Conservation (phyloP, 2,888 invertebrate species). For the Timema podura region DNA sequence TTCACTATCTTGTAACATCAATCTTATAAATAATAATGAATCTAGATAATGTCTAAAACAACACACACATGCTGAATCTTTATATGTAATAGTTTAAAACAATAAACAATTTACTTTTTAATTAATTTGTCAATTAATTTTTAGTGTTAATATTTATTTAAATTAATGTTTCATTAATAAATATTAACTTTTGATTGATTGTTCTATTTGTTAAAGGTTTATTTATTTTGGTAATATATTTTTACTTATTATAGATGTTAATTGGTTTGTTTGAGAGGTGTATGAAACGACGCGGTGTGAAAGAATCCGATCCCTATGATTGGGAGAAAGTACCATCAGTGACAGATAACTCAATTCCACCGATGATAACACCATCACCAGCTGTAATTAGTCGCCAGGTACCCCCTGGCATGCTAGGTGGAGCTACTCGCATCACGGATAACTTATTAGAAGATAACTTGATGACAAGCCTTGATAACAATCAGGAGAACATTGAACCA, state of each 20-base stretch:
- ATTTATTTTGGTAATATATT: no score
- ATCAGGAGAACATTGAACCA: conserved; percentile 66
- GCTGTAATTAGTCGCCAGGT: conserved; percentile 37
- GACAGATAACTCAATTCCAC: conserved; percentile 31
- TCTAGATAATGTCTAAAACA: no score
- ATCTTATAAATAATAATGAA: no score
- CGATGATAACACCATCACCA: conserved; percentile 34
- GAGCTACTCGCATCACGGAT: conserved; percentile 43
- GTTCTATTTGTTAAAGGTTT: no score
- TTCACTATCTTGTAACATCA: no score
- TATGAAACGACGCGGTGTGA: conserved; percentile 88
- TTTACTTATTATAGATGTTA: conserved; percentile 58
- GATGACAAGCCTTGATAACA: conserved; percentile 50
- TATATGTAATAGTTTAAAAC: no score
- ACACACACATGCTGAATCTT: no score
- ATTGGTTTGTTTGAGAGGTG: conserved; percentile 83
- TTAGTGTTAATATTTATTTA: no score
- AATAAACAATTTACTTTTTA: no score
- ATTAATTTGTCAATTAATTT: no score
- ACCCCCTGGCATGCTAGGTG: conserved; percentile 37
- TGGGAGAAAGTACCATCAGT: conserved; percentile 70
- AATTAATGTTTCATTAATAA: no score
- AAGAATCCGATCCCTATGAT: conserved; percentile 88
- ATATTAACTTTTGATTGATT: no score
- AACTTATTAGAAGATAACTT: conserved; percentile 45